phyloP scores from a whole-genome alignment of 1,140 invertebrate species.

The Diorhabda sublineata region DNA sequence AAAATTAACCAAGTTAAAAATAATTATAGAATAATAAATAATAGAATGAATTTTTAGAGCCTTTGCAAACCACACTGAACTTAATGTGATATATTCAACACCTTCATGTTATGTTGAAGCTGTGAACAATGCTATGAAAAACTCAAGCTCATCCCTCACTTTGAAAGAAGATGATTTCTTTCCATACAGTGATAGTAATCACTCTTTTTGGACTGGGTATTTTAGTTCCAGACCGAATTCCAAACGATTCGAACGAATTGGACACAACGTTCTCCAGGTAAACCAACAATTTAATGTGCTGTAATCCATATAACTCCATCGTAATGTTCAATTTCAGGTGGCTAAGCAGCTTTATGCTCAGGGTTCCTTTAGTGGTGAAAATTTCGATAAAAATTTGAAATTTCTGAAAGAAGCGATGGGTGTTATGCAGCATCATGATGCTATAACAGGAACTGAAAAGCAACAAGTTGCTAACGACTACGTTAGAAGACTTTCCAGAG shows the following conservation, averaged over 20 bases:
- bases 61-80: constrained; percentile 54
- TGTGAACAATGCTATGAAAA: constrained; percentile 48
- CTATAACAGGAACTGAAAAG: constrained; percentile 65
- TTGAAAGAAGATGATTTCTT: constrained; percentile 68
- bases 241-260: constrained; percentile 59
- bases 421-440: constrained; percentile 69
- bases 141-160: constrained; percentile 45
- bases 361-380: constrained; percentile 17
- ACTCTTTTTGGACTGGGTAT: constrained; percentile 81
- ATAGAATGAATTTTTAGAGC: constrained; percentile 49
- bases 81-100: constrained; percentile 73
- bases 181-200: constrained; percentile 66
- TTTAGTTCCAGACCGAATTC: constrained; percentile 70
- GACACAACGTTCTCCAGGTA: constrained; percentile 65
- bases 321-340: constrained; percentile 14
- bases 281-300: neutral
- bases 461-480: constrained; percentile 74
- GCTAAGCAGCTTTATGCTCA: constrained; percentile 30
- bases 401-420: constrained; percentile 52
- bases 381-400: constrained; percentile 41
- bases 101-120: constrained; percentile 72
- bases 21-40: constrained; percentile 5
- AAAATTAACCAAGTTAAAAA: constrained; percentile 8
- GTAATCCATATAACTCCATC: neutral
- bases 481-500: constrained; percentile 57